Percentiles rank a stretch among this genome's conserved stretches.
phyloP scores from a whole-genome alignment of 1,140 invertebrate genomes.

The Pogonomyrmex barbatus region DNA sequence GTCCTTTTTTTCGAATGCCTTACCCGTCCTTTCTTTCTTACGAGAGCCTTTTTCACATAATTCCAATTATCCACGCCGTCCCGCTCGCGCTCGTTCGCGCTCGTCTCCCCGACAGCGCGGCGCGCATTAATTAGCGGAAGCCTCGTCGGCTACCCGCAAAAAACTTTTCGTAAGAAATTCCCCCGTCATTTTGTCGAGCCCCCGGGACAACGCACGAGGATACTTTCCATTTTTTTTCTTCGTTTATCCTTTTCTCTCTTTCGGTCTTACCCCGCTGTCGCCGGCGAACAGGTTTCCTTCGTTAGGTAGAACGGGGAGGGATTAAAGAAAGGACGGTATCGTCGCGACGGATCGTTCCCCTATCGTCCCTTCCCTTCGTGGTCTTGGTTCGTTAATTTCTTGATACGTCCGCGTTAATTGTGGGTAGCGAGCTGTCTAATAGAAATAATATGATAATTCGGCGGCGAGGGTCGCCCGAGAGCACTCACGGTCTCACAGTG shows the following conservation, averaged over 20 bases:
- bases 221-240: slow-evolving; percentile 62
- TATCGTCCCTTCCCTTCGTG: slow-evolving; percentile 15
- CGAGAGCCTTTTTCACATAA: slow-evolving; percentile 81
- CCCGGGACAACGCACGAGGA: slow-evolving; percentile 67
- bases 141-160: slow-evolving; percentile 65
- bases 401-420: slow-evolving; percentile 83
- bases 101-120: slow-evolving; percentile 52
- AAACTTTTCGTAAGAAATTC: slow-evolving; percentile 72
- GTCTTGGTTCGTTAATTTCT: slow-evolving; percentile 82
- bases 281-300: slow-evolving; percentile 74
- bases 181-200: slow-evolving; percentile 77
- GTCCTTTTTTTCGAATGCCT: slow-evolving; percentile 68
- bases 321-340: slow-evolving; percentile 65
- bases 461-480: slow-evolving; percentile 41
- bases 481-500: slow-evolving; percentile 8
- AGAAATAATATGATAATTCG: slow-evolving; percentile 85
- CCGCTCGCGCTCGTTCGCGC: slow-evolving; percentile 60
- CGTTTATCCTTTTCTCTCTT: slow-evolving; percentile 31
- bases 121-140: slow-evolving; percentile 84
- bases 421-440: slow-evolving; percentile 84
- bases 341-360: slow-evolving; percentile 10
- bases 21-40: slow-evolving; percentile 63
- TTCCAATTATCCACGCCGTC: slow-evolving; percentile 84
- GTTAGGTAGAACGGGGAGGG: slow-evolving; percentile 44
- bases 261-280: slow-evolving; percentile 64